Evolutionary conservation across 2,888 invertebrate species (phyloP).

Genomic region (Apodemia zela): DNA sequence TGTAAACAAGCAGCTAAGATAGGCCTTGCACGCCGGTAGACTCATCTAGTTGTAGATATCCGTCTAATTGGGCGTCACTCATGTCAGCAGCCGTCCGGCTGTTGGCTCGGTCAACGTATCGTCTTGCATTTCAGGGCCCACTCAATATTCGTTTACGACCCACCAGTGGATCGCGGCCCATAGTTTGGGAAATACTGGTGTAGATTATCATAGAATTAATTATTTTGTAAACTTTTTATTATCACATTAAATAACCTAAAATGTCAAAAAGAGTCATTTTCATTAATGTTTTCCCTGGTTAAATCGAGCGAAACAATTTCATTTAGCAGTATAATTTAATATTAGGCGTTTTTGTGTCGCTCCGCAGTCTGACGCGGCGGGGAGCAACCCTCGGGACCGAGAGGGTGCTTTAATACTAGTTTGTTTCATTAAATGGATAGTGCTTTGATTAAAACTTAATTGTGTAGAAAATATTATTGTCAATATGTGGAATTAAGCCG

Average conservation of each 20-base stretch:
- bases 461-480: conserved; percentile 25
- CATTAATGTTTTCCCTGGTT: conserved; percentile 34
- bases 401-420: conserved; percentile 27
- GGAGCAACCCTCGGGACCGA: conserved; percentile 24
- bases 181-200: too few species aligned
- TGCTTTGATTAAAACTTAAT: conserved; percentile 34
- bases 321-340: conserved; percentile 43
- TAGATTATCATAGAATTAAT: too few species aligned
- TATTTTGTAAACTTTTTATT: background rate
- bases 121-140: too few species aligned
- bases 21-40: too few species aligned
- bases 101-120: too few species aligned
- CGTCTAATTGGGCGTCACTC: too few species aligned
- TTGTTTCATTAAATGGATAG: conserved; percentile 27
- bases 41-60: too few species aligned
- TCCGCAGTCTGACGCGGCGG: conserved; percentile 26
- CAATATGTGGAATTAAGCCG: conserved; percentile 4
- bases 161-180: too few species aligned
- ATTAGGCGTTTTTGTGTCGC: conserved; percentile 34
- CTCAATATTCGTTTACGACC: too few species aligned
- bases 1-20: too few species aligned
- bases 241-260: background rate
- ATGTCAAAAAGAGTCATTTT: conserved; percentile 7
- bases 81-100: too few species aligned
- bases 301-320: conserved; percentile 60